These are phyloP conservation scores for Rhea pennata DNA, from an alignment of 2,113 vertebrate genomes.

Conservation along the genomic window DNA sequence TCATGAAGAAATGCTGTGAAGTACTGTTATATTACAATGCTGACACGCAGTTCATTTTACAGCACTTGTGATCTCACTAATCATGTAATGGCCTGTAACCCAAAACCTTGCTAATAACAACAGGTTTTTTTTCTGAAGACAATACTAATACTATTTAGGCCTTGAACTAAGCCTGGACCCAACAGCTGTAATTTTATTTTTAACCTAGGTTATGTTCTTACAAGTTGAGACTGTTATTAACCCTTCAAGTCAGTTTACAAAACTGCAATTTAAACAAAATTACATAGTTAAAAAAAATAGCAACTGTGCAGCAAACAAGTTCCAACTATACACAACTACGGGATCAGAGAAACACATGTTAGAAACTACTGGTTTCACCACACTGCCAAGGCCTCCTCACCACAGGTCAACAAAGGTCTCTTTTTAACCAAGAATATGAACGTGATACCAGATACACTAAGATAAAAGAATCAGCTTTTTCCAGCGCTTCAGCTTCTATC, in stretches of 20 bases:
- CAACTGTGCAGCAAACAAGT: background rate
- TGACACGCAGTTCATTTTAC: background rate
- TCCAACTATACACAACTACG: background rate
- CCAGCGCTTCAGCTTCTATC: background rate
- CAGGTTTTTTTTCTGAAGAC: background rate
- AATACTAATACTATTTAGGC: background rate
- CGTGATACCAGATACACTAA: background rate
- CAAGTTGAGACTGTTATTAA: slow-evolving; percentile 50
- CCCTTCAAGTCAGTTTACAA: slow-evolving; percentile 44
- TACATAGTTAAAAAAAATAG: background rate
- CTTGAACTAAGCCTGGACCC: slow-evolving; percentile 13
- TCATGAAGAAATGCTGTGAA: background rate
- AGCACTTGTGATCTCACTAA: slow-evolving; percentile 13
- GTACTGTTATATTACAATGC: background rate
- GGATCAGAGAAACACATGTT: slow-evolving; percentile 18
- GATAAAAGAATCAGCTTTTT: slow-evolving; percentile 27
- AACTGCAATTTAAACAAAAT: slow-evolving; percentile 35
- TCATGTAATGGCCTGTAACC: background rate
- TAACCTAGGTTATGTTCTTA: slow-evolving; percentile 22
- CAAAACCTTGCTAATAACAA: slow-evolving; percentile 9
- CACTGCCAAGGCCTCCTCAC: background rate
- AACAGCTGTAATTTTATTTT: slow-evolving; percentile 64
- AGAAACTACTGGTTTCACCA: background rate
- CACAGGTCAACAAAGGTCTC: background rate
- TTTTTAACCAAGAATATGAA: slow-evolving; percentile 28